Percentiles rank a stretch among this genome's conserved stretches.
phyloP scores from a whole-genome alignment of 1,140 invertebrate species.

The Reticulitermes speratus region DNA sequence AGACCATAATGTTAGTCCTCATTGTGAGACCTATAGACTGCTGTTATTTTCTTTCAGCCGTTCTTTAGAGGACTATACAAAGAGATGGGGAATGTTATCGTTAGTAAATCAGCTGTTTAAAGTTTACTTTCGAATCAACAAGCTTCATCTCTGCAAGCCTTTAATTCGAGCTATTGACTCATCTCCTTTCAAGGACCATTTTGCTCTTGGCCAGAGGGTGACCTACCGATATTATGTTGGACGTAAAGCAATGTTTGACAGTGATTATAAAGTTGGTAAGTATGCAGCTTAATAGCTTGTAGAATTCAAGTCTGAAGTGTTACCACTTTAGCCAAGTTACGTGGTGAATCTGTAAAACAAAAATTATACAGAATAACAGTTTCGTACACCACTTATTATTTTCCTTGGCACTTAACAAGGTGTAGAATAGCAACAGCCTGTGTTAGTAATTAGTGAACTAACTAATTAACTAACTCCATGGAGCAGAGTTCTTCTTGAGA shows the following conservation, averaged over 20 bases:
- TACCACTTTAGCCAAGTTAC: too few species aligned
- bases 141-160: constrained; percentile 94
- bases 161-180: constrained; percentile 95
- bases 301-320: background rate
- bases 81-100: constrained; percentile 93
- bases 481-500: too few species aligned
- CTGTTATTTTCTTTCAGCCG: constrained; percentile 43
- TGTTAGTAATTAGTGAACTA: too few species aligned
- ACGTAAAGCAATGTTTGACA: constrained; percentile 97
- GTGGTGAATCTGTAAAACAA: background rate
- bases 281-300: background rate
- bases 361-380: background rate
- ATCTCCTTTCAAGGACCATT: constrained; percentile 83
- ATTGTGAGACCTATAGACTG: too few species aligned
- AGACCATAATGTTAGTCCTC: too few species aligned
- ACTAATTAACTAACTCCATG: too few species aligned
- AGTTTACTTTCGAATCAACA: constrained; percentile 97
- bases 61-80: constrained; percentile 84
- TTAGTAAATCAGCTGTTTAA: constrained; percentile 97
- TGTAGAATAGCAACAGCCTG: too few species aligned
- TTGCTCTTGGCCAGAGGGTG: constrained; percentile 82
- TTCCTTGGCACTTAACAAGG: too few species aligned
- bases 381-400: background rate
- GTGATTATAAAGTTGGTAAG: constrained; percentile 81
- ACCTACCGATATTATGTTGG: constrained; percentile 98